Evolutionary conservation across 2,113 vertebrate genomes (phyloP), one percentile per base, ranked within the genome.

Genomic region (Seriola quinqueradiata): DNA sequence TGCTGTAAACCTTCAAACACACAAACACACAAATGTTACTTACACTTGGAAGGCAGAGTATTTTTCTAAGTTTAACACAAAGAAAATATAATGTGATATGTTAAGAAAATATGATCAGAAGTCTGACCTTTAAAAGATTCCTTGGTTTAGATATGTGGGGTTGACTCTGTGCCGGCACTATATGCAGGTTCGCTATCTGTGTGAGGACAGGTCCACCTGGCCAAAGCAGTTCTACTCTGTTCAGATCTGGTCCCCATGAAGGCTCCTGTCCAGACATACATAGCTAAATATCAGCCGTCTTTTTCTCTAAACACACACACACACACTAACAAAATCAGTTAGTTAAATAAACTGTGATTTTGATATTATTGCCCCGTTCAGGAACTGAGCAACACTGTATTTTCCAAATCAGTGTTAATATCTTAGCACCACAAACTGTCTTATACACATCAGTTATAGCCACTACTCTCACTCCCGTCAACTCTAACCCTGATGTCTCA

Each of bases 231-330:
- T 87, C 65, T 85, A 64, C 76, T 36, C 60, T 59, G 76, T 38
- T 46, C 52, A 74, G 67, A 87, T 82, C 70, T 79, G 81, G 87
- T 85, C 88, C 88, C 92, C 92, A 94, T 94, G 87, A 87, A 94
- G 77, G 38, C 89, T 77, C 77, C 92, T 94, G 82, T 63, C 1
- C 57, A 87, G 32, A 94, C 88, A 94, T 61, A 86, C 68, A 93
- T 2, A 91, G 79, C 60, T 61, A 86, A 88, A 90, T 69, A 83
- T 72, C 6, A 79, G 7, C 12, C 44, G 63, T 25, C 1, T 48
- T 38, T 40, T 28, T 28, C 28, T 28, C 28, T 28, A 28, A 28
- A 28, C 28, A 28, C 28, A 28, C 28, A 28, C 28, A 28, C 28
- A 28, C 28, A 7, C 6, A 6, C 25, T 23, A 19, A 23, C 40